A percentile compares a stretch with the other conserved stretches of the same genome.
phyloP scores from a whole-genome alignment of 2,888 invertebrate species.

The Eupeodes latifasciatus region DNA sequence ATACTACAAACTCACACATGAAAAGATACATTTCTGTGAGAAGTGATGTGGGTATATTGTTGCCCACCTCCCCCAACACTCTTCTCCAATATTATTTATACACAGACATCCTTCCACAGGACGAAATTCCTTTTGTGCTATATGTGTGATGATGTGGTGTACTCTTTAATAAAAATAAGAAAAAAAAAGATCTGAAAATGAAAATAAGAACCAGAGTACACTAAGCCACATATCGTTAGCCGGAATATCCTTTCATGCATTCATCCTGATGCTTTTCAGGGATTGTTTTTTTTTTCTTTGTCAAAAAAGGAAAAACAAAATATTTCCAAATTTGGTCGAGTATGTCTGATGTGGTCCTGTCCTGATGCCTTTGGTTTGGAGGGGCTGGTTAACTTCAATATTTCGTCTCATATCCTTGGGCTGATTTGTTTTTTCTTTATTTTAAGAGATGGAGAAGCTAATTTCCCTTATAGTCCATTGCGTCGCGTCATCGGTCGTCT shows the following conservation, averaged over 20 bases:
- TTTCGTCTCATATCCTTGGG: conserved; percentile 53
- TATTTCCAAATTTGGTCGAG: conserved; percentile 60
- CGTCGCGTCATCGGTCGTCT: conserved; percentile 12
- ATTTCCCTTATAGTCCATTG: conserved; percentile 42
- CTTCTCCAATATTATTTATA: neutral
- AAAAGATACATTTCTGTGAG: conserved; percentile 65
- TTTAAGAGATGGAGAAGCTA: conserved; percentile 40
- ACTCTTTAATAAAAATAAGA: conserved; percentile 74
- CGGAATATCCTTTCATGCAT: conserved; percentile 46
- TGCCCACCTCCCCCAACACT: neutral
- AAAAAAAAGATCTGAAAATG: conserved; percentile 45
- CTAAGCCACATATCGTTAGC: conserved; percentile 53
- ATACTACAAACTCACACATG: conserved; percentile 55
- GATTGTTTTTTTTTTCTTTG: neutral
- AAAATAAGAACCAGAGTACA: conserved; percentile 20
- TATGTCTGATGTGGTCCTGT: conserved; percentile 46
- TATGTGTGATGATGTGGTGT: conserved; percentile 26
- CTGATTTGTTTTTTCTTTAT: neutral
- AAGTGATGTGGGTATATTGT: conserved; percentile 26
- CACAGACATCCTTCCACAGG: conserved; percentile 2
- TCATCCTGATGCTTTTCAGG: conserved; percentile 10
- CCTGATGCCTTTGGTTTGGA: conserved; percentile 33
- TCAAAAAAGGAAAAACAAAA: conserved; percentile 5
- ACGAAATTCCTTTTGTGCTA: conserved; percentile 54
- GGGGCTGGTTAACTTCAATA: conserved; percentile 55